Evolutionary conservation across 1,140 invertebrate species (phyloP).

Genomic region (Drosophila insularis): DNA sequence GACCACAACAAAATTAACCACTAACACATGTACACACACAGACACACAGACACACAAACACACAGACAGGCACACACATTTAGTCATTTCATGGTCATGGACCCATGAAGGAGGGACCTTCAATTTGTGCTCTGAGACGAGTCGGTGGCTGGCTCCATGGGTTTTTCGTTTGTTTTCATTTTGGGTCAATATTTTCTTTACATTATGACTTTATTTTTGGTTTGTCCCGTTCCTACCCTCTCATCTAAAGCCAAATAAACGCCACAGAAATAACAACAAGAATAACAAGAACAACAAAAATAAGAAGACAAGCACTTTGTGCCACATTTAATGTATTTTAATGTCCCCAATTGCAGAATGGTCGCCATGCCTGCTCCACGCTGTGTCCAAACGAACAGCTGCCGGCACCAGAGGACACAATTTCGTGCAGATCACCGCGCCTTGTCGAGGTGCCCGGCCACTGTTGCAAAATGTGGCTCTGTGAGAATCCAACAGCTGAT

Average conservation of each 20-base stretch:
- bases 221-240: not conserved
- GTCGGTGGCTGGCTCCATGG: not conserved
- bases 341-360: slow-evolving; percentile 83
- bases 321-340: slow-evolving; percentile 69
- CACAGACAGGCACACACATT: not conserved
- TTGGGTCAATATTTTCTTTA: slow-evolving; percentile 59
- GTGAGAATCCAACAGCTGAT: slow-evolving; percentile 85
- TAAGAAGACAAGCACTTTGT: not conserved
- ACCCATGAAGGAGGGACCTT: not conserved
- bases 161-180: slow-evolving; percentile 13
- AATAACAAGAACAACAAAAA: slow-evolving; percentile 8
- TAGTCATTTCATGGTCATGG: slow-evolving; percentile 8
- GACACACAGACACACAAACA: not conserved
- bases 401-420: slow-evolving; percentile 84
- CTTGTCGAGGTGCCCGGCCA: slow-evolving; percentile 87
- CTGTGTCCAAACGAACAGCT: slow-evolving; percentile 88
- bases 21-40: slow-evolving; percentile 8
- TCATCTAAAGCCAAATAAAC: slow-evolving; percentile 55
- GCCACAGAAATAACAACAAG: slow-evolving; percentile 20
- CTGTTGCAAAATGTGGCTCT: slow-evolving; percentile 90
- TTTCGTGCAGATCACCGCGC: slow-evolving; percentile 85
- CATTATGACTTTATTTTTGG: slow-evolving; percentile 72
- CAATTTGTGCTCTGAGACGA: slow-evolving; percentile 34
- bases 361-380: slow-evolving; percentile 88
- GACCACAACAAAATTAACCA: slow-evolving; percentile 4